Base-by-base conservation (phyloP, 2,888 invertebrate species). In the Ligdia adustata region DNA sequence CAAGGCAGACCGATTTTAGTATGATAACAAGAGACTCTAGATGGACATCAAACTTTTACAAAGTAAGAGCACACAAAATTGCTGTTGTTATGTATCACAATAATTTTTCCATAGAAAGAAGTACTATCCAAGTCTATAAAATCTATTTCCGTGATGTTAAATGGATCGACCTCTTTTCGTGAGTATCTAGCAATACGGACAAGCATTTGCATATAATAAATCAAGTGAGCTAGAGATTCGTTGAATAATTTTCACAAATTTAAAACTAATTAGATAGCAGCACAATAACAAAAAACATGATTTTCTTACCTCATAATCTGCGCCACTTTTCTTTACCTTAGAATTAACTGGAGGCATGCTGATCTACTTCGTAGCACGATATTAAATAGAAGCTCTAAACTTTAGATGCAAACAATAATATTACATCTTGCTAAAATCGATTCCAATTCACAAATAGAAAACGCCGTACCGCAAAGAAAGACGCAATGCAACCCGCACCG, bases 291-390 rank as follows among this genome's bases (percentile, higher is more conserved):
- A 49, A 49, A 54, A 52, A 34, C 42, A 53, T 47, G 47, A 57
- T 31, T 64, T 71, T 69, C 72, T 82, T 83, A 90, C 90, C 88
- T 89, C 88, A 59, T 89, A 90, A 64, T 90, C 88, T 66, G 84
- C 79, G 65, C 85, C 82, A 74, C 78, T 75, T 76, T 89, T 88
- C 71, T 86, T 88, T 52, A 75, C 67, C 67, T 89, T 89, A 44
- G 88, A 85, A 72, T 88, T 89, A 41, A 90, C 78, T 57, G 90
- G 90, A 62, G 89, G 90, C 90, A 90, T 90, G 44, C 60, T 78
- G 56, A 28, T 42, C 13, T 9, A 50, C 55, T 27, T 33, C 7
- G 9, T 39, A 47, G 45, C 51, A 26, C 42, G 38, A 31, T 34
- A 40, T 33, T 28, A 9, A 13, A 41, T 4, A 33, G 5, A 28